phyloP scores from a whole-genome alignment of 2,113 vertebrate genomes.

The Oriolus oriolus region DNA sequence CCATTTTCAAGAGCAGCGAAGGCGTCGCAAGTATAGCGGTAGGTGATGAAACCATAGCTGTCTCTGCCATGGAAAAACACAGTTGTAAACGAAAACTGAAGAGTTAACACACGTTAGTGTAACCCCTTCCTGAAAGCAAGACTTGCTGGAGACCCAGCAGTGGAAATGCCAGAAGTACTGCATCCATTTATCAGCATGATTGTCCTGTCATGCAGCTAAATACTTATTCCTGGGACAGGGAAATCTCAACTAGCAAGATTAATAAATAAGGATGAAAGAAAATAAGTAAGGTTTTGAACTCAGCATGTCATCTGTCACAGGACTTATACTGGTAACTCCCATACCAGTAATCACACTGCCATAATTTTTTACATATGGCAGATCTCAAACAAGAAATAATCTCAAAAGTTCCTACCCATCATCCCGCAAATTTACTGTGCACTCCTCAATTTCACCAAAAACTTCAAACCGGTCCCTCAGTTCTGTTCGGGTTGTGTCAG shows the following conservation, averaged over 20 bases:
- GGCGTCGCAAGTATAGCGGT: slow-evolving; percentile 98
- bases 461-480: slow-evolving; percentile 97
- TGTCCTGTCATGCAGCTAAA: slow-evolving; percentile 75
- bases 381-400: slow-evolving; percentile 66
- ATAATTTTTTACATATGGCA: slow-evolving; percentile 50
- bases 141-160: background rate
- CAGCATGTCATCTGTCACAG: slow-evolving; percentile 70
- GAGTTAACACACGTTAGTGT: slow-evolving; percentile 5
- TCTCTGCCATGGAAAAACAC: slow-evolving; percentile 83
- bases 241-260: slow-evolving; percentile 76
- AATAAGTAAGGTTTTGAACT: slow-evolving; percentile 75
- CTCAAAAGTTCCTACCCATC: slow-evolving; percentile 86
- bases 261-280: slow-evolving; percentile 76
- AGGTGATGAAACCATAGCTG: slow-evolving; percentile 98
- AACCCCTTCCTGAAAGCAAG: slow-evolving; percentile 39
- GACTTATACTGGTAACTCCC: slow-evolving; percentile 56
- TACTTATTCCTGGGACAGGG: slow-evolving; percentile 76
- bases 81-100: background rate
- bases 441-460: slow-evolving; percentile 99
- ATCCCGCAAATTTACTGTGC: slow-evolving; percentile 91
- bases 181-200: slow-evolving; percentile 75
- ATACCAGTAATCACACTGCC: slow-evolving; percentile 37
- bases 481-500: slow-evolving; percentile 89
- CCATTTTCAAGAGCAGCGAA: slow-evolving; percentile 97
- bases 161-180: slow-evolving; percentile 34